Evolutionary conservation across 1,140 invertebrate genomes (phyloP).

Genomic region (Propsilocerus akamusi): DNA sequence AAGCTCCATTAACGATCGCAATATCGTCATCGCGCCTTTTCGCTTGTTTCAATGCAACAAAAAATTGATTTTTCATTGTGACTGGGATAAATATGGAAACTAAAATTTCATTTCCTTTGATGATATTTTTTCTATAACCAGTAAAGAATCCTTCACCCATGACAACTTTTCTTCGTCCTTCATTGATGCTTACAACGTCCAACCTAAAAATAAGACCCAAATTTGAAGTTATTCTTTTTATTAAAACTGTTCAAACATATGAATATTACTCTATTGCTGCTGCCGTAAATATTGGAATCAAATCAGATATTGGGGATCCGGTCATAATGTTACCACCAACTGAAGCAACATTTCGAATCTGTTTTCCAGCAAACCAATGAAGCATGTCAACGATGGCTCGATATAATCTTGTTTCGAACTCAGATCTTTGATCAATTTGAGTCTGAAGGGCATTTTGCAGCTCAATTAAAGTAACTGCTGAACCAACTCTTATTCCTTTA

Average conservation of each 20-base stretch:
- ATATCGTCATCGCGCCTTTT: constrained; percentile 86
- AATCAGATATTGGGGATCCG: constrained; percentile 87
- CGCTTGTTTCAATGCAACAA: constrained; percentile 84
- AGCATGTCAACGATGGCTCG: constrained; percentile 65
- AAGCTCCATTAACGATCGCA: constrained; percentile 78
- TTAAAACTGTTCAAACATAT: too few relatives aligned
- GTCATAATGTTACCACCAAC: constrained; percentile 89
- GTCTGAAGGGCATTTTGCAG: constrained; percentile 41
- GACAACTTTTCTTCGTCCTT: constrained; percentile 35
- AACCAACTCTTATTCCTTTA: constrained; percentile 50
- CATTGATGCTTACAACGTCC: constrained; percentile 31
- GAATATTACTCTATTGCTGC: constrained; percentile 30
- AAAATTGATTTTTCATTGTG: constrained; percentile 47
- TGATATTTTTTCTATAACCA: constrained; percentile 63
- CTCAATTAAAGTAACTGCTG: constrained; percentile 57
- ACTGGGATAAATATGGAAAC: constrained; percentile 45
- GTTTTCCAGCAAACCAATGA: constrained; percentile 86
- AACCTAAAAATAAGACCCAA: constrained; percentile 25
- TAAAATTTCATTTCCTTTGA: constrained; percentile 61
- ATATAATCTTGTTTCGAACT: constrained; percentile 50
- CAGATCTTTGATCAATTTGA: constrained; percentile 33
- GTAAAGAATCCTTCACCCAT: constrained; percentile 79
- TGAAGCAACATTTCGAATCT: constrained; percentile 68
- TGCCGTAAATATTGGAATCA: constrained; percentile 84
- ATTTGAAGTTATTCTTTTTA: too few relatives aligned